These are phyloP conservation scores for Saccopteryx bilineata DNA, from an alignment of 2,113 vertebrate genomes.

Conservation along the genomic window DNA sequence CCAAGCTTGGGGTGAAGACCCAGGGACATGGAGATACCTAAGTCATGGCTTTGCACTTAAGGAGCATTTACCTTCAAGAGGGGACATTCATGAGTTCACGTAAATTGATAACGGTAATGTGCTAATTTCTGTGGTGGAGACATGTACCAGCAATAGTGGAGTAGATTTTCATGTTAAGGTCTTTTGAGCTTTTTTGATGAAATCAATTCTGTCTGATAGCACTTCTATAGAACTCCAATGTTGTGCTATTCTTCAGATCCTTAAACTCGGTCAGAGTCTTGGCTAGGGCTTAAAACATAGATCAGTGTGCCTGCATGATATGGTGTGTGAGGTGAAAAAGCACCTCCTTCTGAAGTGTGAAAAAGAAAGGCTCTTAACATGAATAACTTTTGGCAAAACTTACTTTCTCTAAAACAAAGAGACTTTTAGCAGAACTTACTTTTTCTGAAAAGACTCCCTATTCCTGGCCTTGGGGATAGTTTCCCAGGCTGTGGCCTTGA, in stretches of 20 bases:
- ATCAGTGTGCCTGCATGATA: neutral
- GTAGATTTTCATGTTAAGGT: neutral
- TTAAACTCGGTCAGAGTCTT: neutral
- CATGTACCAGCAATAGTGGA: neutral
- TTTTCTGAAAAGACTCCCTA: too few relatives aligned
- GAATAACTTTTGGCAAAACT: too few relatives aligned
- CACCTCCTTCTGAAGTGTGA: neutral
- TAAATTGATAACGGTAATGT: constrained; percentile 7
- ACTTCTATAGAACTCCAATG: neutral
- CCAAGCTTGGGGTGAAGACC: neutral
- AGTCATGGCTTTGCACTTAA: neutral
- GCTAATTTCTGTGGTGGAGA: neutral
- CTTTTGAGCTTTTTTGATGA: neutral
- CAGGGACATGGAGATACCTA: neutral
- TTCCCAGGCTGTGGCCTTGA: too few relatives aligned
- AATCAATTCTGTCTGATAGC: neutral
- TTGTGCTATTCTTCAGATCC: neutral
- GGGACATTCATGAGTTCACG: neutral
- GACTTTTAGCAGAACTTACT: too few relatives aligned
- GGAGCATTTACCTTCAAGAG: neutral
- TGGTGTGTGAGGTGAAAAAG: neutral
- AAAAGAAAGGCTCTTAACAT: too few relatives aligned
- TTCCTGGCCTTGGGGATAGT: too few relatives aligned
- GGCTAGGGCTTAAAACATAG: neutral
- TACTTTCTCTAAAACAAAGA: too few relatives aligned